phyloP scores from a whole-genome alignment of 2,797 vertebrate genomes.

The Halcyon smyrnensis region DNA sequence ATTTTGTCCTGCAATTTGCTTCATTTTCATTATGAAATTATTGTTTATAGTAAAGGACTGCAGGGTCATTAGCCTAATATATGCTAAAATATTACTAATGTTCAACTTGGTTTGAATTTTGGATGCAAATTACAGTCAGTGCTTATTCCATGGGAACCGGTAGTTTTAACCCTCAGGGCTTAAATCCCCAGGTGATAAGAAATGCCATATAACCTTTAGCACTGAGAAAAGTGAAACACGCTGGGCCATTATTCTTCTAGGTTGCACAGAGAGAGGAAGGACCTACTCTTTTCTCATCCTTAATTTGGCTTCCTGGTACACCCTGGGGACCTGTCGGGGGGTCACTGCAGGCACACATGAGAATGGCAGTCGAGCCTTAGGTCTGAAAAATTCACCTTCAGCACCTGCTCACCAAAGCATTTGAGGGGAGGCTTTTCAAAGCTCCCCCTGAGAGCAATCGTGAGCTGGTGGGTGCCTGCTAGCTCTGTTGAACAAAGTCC shows the following conservation, averaged over 20 bases:
- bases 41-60: neutral
- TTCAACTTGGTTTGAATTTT: neutral
- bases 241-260: neutral
- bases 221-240: neutral
- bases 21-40: neutral
- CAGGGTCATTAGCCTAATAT: neutral
- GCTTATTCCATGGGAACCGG: neutral
- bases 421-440: neutral
- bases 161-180: neutral
- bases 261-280: neutral
- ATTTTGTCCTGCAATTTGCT: neutral
- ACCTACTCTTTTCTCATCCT: neutral
- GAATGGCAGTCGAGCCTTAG: neutral
- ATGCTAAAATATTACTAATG: neutral
- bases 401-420: neutral
- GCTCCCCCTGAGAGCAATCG: neutral
- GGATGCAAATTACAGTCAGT: neutral
- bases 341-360: neutral
- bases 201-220: neutral
- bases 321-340: neutral
- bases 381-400: neutral
- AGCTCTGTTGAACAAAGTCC: fast-evolving
- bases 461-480: neutral
- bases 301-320: neutral
- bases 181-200: conserved; percentile 3